Percentiles rank a stretch among this genome's conserved stretches.
phyloP scores from a whole-genome alignment of 64 coral and sea anemone species.

The Anthopleura sola region DNA sequence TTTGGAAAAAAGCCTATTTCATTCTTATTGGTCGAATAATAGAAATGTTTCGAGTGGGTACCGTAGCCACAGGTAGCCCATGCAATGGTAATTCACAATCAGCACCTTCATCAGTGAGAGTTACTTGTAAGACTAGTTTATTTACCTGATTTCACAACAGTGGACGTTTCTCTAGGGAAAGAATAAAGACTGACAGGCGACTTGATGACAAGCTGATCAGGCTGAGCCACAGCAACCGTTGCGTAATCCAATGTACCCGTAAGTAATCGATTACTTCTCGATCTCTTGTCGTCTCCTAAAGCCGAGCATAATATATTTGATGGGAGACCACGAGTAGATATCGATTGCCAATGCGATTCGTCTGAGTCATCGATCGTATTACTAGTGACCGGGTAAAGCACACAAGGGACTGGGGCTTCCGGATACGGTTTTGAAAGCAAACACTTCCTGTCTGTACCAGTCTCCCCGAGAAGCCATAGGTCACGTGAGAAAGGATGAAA shows the following conservation, averaged over 20 bases:
- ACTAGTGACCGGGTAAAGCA: constrained; percentile 71
- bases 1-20: too few species aligned
- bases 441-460: constrained; percentile 81
- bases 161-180: constrained; percentile 31
- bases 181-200: constrained; percentile 83
- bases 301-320: constrained; percentile 25
- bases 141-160: constrained; percentile 12
- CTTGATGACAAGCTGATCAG: constrained; percentile 65
- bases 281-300: constrained; percentile 58
- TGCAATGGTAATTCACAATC: too few species aligned
- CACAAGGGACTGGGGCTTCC: constrained; percentile 75
- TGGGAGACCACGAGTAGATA: constrained; percentile 58
- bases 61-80: too few species aligned
- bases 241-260: constrained; percentile 66
- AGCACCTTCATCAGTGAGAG: too few species aligned
- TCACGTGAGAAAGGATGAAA: constrained; percentile 88
- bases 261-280: constrained; percentile 86
- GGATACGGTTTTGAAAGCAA: constrained; percentile 75
- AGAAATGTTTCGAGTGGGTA: too few species aligned
- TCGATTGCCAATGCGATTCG: constrained; percentile 60
- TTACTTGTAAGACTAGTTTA: background rate
- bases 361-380: constrained; percentile 27
- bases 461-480: constrained; percentile 90
- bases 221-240: constrained; percentile 61
- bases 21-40: too few species aligned